A percentile compares a stretch with the other conserved stretches of the same genome.
These are phyloP conservation scores for Eristalis intricaria DNA, from an alignment of 2,888 invertebrate species.

Conservation along the genomic window DNA sequence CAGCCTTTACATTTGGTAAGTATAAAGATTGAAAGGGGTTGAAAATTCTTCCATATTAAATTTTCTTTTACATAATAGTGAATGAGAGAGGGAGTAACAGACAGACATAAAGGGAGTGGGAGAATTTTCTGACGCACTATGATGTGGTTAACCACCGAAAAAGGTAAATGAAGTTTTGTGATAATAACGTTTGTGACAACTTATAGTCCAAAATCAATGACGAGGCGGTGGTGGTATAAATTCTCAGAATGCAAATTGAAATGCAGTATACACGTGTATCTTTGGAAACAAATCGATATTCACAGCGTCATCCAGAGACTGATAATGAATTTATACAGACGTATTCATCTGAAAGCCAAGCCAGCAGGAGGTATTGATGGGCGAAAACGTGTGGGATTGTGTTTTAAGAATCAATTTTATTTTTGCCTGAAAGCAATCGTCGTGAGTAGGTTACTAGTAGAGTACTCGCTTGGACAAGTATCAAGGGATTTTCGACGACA, in stretches of 20 bases:
- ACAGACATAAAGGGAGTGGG: background rate
- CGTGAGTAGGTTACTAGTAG: no score
- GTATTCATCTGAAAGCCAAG: no score
- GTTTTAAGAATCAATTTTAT: no score
- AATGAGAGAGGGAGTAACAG: no score
- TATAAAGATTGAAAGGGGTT: background rate
- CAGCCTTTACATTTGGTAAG: background rate
- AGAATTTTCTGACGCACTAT: background rate
- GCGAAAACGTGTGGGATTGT: no score
- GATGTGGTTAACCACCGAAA: background rate
- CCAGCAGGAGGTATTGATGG: no score
- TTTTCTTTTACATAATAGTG: background rate
- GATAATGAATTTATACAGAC: no score
- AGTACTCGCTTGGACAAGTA: no score
- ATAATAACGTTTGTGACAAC: background rate
- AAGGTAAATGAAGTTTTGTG: background rate
- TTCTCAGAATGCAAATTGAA: background rate
- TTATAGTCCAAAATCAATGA: background rate
- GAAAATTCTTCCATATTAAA: background rate
- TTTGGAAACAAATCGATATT: background rate
- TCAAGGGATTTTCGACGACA: no score
- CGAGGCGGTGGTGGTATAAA: no score
- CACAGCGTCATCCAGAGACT: background rate
- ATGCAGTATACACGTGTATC: background rate
- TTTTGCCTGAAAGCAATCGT: no score